Conservation (phyloP, 1,140 invertebrate species). For the Heterodera schachtii region DNA sequence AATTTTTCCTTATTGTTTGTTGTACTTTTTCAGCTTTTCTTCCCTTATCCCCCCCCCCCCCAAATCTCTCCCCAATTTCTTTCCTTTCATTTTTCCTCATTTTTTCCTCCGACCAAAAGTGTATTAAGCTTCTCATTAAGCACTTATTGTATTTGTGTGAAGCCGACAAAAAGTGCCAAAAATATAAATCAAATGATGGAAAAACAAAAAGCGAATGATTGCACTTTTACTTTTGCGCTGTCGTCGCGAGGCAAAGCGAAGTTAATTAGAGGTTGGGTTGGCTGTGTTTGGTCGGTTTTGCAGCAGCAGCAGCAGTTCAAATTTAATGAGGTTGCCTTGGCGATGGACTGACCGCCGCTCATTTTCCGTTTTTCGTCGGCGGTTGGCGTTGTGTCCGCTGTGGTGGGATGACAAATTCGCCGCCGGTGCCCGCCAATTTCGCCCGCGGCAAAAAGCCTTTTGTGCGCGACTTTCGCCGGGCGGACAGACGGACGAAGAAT, state of each 20-base stretch:
- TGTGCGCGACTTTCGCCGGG: background rate
- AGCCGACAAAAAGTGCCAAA: background rate
- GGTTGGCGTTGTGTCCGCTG: background rate
- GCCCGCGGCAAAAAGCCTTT: background rate
- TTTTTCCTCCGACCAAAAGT: background rate
- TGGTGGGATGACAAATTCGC: background rate
- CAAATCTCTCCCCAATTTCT: too few species aligned
- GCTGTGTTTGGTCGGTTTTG: background rate
- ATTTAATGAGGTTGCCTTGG: slow-evolving; percentile 3
- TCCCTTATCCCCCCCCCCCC: background rate
- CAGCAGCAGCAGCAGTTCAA: background rate
- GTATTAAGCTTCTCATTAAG: slow-evolving; percentile 4
- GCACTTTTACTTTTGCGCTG: background rate
- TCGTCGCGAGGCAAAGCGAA: background rate
- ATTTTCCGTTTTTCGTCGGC: too few species aligned
- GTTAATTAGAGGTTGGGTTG: background rate
- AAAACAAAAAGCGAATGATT: background rate
- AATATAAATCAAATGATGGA: background rate
- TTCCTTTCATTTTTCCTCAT: background rate
- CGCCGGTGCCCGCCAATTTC: background rate
- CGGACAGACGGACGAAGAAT: too few species aligned
- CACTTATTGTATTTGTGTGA: background rate
- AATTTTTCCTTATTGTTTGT: too few species aligned
- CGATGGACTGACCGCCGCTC: background rate
- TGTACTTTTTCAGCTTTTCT: background rate